Base-by-base conservation (phyloP, 2,888 invertebrate species). In the Patella pellucida region DNA sequence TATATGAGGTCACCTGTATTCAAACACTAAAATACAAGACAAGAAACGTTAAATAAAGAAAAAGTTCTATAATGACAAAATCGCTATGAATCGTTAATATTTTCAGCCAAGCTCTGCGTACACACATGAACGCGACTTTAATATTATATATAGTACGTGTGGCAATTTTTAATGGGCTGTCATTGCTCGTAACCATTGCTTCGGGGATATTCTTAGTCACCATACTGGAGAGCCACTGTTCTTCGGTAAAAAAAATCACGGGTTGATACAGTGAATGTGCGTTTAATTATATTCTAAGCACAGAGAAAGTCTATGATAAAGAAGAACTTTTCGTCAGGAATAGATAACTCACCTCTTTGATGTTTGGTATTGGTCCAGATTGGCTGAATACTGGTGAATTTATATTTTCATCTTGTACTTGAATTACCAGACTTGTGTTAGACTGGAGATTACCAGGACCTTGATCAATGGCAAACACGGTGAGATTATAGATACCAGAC, bases 391-490 rank as follows among this genome's bases (percentile, higher is more conserved):
- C 73, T 0, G 97, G 97, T 0, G 94, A 93, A 87, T 98, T 97
- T 88, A 97, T 97, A 90, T 98, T 98, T 0, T 97, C 96, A 90
- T 98, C 98, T 27, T 95, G 93, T 77, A 98, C 95, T 0, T 94
- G 94, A n/a, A 98, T 95, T 52, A 77, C 75, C 15, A 88, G 79
- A 23, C 72, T 78, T 7, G 80, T 75, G 11, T 73, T 74, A 4
- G 77, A 79, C 7, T 80, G 81, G 1, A 68, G 72, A 3, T 76
- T 72, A 3, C 80, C 83, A 11, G 76, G 80, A 11, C 84, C 84
- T 14, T 73, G 23, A 74, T 85, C 85, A 41, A 77, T 77, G n/a
- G 83, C 85, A 15, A 82, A 54, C 14, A 85, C 79, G 16, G 72
- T 79, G 23, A 85, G 69, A n/a, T 78, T 70, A 74, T 84, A 82